Evolutionary conservation across 2,888 invertebrate genomes (phyloP).

Genomic region (Ypsolopha scabrella): DNA sequence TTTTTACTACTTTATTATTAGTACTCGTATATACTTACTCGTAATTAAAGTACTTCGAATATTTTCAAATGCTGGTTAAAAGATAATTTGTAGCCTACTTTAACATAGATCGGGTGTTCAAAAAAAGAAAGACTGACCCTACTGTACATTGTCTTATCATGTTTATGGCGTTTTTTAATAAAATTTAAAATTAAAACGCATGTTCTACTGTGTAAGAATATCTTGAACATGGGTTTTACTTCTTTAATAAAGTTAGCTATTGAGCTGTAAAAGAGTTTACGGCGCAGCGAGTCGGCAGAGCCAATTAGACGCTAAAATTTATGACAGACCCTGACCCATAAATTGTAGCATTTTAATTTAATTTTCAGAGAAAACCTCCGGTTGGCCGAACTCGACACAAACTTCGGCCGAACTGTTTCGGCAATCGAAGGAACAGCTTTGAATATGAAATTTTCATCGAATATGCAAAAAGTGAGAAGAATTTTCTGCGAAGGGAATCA

Average conservation of each 20-base stretch:
- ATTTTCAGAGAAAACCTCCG: conserved; percentile 31
- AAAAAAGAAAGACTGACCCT: no score
- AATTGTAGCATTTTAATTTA: conserved; percentile 66
- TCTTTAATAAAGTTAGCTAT: conserved; percentile 47
- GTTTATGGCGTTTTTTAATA: not conserved
- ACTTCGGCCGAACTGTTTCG: conserved; percentile 2
- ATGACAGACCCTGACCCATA: conserved; percentile 45
- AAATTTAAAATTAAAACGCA: not conserved
- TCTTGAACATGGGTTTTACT: conserved; percentile 2
- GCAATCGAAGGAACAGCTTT: conserved; percentile 14
- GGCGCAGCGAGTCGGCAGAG: conserved; percentile 40
- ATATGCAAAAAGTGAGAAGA: conserved; percentile 23
- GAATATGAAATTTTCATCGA: conserved; percentile 27
- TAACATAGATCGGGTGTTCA: no score
- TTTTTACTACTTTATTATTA: no score
- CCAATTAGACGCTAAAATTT: conserved; percentile 62
- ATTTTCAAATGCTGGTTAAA: no score
- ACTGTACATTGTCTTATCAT: no score
- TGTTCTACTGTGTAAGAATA: not conserved
- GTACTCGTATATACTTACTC: no score
- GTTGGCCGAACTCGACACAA: conserved; percentile 6
- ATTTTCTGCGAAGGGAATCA: conserved; percentile 14
- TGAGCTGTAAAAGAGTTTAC: conserved; percentile 61
- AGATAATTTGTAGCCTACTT: no score
- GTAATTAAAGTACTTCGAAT: no score